Conservation (phyloP, 2,888 invertebrate species). For the Drosophila formosana region DNA sequence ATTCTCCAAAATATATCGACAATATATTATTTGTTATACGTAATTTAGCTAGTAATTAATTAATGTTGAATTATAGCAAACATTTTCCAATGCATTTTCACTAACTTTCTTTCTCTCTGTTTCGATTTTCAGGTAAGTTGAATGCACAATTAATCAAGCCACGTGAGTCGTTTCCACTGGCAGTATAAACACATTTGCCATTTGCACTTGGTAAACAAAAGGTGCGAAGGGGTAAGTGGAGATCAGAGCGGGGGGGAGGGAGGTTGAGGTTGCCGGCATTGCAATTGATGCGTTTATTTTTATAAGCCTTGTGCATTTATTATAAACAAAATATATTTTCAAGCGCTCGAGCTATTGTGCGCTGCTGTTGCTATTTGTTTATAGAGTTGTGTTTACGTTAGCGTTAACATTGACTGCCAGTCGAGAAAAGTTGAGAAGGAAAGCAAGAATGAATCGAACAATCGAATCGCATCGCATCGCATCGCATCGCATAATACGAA, state of each 20-base stretch:
- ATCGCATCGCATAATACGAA: not conserved
- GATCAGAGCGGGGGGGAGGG: not conserved
- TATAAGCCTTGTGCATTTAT: constrained; percentile 73
- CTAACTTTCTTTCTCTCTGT: constrained; percentile 47
- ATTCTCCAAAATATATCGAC: not conserved
- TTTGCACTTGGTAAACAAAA: constrained; percentile 50
- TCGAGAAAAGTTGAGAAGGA: constrained; percentile 14
- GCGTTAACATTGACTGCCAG: constrained; percentile 73
- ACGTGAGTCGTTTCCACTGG: constrained; percentile 54
- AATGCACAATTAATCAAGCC: constrained; percentile 69
- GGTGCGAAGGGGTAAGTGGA: not conserved
- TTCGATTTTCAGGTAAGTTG: constrained; percentile 66
- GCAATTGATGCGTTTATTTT: constrained; percentile 73
- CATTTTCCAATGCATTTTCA: constrained; percentile 38
- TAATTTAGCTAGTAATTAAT: not conserved
- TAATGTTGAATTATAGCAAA: constrained; percentile 2
- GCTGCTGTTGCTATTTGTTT: constrained; percentile 29
- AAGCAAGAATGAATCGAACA: constrained; percentile 7
- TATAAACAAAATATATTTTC: constrained; percentile 66
- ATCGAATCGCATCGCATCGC: not conserved
- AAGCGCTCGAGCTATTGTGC: constrained; percentile 29
- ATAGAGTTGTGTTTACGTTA: constrained; percentile 54
- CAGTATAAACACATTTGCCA: constrained; percentile 57
- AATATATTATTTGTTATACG: not conserved
- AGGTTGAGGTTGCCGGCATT: constrained; percentile 28